Base-by-base conservation (phyloP, 2,113 vertebrate genomes). In the Smithornis capensis region DNA sequence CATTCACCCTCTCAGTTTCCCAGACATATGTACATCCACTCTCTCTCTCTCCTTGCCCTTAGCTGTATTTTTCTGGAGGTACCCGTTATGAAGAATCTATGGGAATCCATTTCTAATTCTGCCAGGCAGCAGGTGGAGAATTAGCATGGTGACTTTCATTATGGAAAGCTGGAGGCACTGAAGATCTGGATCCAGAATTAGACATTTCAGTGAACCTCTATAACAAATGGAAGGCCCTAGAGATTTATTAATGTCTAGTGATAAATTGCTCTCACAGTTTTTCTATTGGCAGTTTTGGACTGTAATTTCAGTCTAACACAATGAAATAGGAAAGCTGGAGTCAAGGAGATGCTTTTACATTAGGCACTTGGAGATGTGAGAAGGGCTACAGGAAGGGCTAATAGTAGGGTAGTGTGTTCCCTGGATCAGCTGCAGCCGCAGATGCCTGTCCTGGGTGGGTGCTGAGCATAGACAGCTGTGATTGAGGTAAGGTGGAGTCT, bases 361-460 rank as follows among this genome's bases (percentile, higher is more conserved):
- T 6, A 47, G 40, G 15, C 7, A 33, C 12, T 56, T 2, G 4
- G 47, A 56, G 56, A 19, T 24, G 40, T 24, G n/a, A 52, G 60
- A 40, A 78, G n/a, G 31, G 15, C 56, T 65, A 23, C 15, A 49
- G 67, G 22, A 52, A n/a, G n/a, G n/a, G 27, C 6, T 47, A 4
- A 37, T 12, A 49, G 2, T 8, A 27, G 53, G 22, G 31, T 45
- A 71, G 11, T 7, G 0, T 9, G 31, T 29, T 82, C n/a, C 28
- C 42, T 7, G 7, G 40, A 29, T 14, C 0, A 6, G 21, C 31
- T 1, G 1, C 18, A 56, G 53, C 16, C 21, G 3, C 0, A 1
- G 11, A 35, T 73, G 18, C 10, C 52, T 75, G 27, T 15, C n/a
- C 25, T 29, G 29, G 9, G 8, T 45, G 49, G 16, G 9, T 45